Conservation (phyloP, 2,113 vertebrate species). For the Struthidea cinerea region DNA sequence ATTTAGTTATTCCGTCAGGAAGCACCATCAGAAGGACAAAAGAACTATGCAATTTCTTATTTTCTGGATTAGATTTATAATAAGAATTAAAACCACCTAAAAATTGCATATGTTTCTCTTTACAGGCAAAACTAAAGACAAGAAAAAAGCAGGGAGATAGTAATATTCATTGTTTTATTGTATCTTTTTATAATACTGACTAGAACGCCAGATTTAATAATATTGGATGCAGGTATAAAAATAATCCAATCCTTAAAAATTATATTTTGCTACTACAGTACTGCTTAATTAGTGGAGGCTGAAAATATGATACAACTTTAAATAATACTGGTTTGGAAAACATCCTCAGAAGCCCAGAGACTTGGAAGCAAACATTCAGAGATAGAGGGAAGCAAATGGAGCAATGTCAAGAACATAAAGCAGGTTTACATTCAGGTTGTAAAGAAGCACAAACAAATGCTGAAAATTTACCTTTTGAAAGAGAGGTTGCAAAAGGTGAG, state of each 20-base stretch:
- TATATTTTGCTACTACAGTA: conserved; percentile 75
- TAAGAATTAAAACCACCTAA: neutral
- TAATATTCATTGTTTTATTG: conserved; percentile 74
- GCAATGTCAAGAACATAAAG: conserved; percentile 22
- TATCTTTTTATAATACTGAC: conserved; percentile 73
- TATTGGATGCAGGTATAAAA: conserved; percentile 76
- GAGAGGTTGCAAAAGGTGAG: neutral
- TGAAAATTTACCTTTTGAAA: neutral
- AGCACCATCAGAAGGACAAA: neutral
- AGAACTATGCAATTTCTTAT: neutral
- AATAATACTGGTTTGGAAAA: conserved; percentile 71
- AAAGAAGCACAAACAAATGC: conserved; percentile 24
- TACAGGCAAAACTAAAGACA: neutral
- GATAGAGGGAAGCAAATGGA: conserved; percentile 24
- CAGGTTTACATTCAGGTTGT: conserved; percentile 32
- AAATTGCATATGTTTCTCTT: neutral
- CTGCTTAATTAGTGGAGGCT: conserved; percentile 73
- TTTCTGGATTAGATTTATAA: neutral
- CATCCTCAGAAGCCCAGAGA: conserved; percentile 45
- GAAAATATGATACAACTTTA: conserved; percentile 76
- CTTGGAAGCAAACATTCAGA: conserved; percentile 51
- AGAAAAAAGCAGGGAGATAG: neutral
- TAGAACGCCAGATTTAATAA: conserved; percentile 80
- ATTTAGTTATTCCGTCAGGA: neutral
- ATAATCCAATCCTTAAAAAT: conserved; percentile 80